phyloP scores from a whole-genome alignment of 2,888 invertebrate species.

The Chydorus sphaericus region DNA sequence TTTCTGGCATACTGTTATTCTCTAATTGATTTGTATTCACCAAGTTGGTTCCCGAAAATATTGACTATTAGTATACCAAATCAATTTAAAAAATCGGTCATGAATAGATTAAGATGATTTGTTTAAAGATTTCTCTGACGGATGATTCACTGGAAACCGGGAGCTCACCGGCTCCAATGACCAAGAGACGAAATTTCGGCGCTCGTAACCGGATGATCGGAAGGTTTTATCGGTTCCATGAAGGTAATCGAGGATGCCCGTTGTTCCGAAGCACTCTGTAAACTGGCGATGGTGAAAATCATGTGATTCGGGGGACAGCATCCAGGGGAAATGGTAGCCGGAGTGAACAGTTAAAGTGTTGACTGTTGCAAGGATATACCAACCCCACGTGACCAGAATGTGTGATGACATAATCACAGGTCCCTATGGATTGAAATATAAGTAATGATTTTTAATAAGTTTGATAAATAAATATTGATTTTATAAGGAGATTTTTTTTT shows the following conservation, averaged over 20 bases:
- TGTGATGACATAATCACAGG: slow-evolving; percentile 50
- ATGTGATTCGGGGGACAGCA: slow-evolving; percentile 71
- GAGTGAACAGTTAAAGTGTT: slow-evolving; percentile 68
- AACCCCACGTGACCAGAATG: slow-evolving; percentile 54
- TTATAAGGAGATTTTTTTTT: too few species aligned
- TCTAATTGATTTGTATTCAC: too few species aligned
- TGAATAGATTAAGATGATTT: too few species aligned
- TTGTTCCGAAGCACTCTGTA: slow-evolving; percentile 69
- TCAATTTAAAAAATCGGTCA: too few species aligned
- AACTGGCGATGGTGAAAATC: slow-evolving; percentile 76
- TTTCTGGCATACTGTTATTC: too few species aligned
- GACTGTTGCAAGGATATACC: slow-evolving; percentile 61
- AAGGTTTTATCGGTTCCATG: slow-evolving; percentile 69
- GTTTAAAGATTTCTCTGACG: too few species aligned
- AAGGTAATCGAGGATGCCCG: slow-evolving; percentile 62
- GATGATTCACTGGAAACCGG: too few species aligned
- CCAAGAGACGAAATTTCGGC: slow-evolving; percentile 41
- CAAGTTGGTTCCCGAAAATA: too few species aligned
- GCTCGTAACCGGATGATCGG: slow-evolving; percentile 50
- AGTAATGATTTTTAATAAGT: too few species aligned
- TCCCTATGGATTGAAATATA: too few species aligned
- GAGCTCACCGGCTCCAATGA: slow-evolving; percentile 27
- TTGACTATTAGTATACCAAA: too few species aligned
- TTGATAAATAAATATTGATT: too few species aligned
- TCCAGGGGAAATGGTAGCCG: slow-evolving; percentile 71